A percentile compares a stretch with the other conserved stretches of the same genome.
Evolutionary conservation across 2,797 vertebrate genomes (phyloP).

Genomic region (Gallinago solitaria): DNA sequence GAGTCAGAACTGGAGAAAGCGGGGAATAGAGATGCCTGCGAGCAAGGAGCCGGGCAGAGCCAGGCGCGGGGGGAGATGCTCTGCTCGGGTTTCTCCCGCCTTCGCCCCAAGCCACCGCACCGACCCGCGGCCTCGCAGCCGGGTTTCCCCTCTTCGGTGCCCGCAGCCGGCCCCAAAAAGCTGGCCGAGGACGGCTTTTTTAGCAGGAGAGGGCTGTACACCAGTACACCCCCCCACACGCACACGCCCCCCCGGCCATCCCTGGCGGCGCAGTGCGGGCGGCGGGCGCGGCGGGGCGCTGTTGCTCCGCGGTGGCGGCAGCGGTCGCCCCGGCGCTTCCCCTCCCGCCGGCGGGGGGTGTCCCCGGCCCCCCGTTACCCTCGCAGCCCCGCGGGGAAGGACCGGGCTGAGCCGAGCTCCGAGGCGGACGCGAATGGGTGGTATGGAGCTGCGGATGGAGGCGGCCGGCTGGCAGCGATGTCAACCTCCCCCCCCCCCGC

Average conservation of each 20-base stretch:
- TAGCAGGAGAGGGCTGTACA: not conserved
- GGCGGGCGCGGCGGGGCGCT: not conserved
- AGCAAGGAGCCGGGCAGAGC: not conserved
- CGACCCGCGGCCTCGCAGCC: no score
- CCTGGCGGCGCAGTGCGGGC: not conserved
- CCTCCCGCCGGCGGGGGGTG: not conserved
- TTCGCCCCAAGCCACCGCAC: not conserved
- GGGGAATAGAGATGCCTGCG: not conserved
- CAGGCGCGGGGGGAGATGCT: no score
- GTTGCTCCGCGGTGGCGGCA: not conserved
- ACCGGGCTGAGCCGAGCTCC: not conserved
- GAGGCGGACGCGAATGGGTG: not conserved
- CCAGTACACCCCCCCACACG: not conserved
- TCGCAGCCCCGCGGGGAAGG: fast-evolving
- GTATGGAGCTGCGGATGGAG: not conserved
- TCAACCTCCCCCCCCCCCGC: no score
- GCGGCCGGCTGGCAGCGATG: no score
- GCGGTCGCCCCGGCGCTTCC: not conserved
- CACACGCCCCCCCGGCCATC: not conserved
- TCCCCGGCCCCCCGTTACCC: not conserved
- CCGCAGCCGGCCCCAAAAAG: not conserved
- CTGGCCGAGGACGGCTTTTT: not conserved
- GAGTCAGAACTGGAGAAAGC: fast-evolving
- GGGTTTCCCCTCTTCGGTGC: no score
- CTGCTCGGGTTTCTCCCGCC: no score